Evolutionary conservation across 2,888 invertebrate genomes (phyloP), one percentile per base, ranked within the genome.

Genomic region (Aethes cnicana): DNA sequence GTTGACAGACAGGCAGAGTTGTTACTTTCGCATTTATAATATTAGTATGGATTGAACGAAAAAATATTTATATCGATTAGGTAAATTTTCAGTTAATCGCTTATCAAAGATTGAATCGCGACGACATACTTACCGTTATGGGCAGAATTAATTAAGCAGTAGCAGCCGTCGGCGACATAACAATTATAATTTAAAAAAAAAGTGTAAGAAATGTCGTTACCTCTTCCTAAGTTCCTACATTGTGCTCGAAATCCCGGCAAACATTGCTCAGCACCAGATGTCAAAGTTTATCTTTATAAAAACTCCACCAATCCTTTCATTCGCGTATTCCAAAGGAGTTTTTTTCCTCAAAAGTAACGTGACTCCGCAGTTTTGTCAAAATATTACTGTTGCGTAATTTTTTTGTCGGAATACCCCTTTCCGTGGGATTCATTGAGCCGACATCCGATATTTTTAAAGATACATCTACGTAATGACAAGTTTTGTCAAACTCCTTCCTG

Each of bases 331-430:
- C 42, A 52, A 63, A 47, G 47, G 41, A 54, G 55, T 61, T 61
- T 65, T 70, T 62, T 62, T 50, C 17, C 21, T 55, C 62, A 57
- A 72, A 69, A 64, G 84, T 81, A 84, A 84, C 80, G 63, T 83
- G 84, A 84, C 72, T 72, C 81, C 68, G 76, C 74, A 74, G 72
- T 85, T 87, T 88, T 86, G 87, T 87, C 88, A 88, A 82, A 88
- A 88, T 87, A 89, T 88, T 87, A 81, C 74, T 70, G 75, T 73
- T 61, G 59, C 68, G 53, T 68, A 68, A 66, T 63, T n/a, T 79
- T 82, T 81, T 68, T 52, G 42, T 48, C 53, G 67, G 76, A 77
- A 72, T 71, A 80, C 77, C 81, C 81, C 74, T 78, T 81, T 74
- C 33, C 53, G 48, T 46, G 53, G 58, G 59, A 63, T 54, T 61